Percentiles rank a stretch among this genome's conserved stretches.
Conservation (phyloP, 1,140 invertebrate genomes). For the Drosophila oshimai region DNA sequence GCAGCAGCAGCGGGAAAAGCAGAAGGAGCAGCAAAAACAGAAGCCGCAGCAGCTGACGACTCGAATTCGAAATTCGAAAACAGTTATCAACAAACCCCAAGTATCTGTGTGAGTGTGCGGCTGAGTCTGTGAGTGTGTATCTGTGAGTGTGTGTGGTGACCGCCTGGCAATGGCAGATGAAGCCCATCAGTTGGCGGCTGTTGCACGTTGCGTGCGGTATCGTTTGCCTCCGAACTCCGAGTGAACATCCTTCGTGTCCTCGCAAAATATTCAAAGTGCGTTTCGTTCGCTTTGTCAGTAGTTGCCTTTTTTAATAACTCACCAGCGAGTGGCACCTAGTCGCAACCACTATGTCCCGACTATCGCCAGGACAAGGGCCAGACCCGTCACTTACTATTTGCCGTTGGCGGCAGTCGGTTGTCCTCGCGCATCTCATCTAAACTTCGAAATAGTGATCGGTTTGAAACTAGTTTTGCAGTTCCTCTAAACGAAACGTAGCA, state of each 20-base stretch:
- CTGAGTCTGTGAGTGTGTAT: slow-evolving; percentile 2
- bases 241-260: slow-evolving; percentile 24
- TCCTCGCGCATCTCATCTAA: slow-evolving; percentile 23
- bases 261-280: slow-evolving; percentile 61
- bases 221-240: slow-evolving; percentile 26
- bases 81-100: slow-evolving; percentile 66
- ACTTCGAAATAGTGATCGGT: slow-evolving; percentile 7
- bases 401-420: slow-evolving; percentile 51
- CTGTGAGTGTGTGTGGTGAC: slow-evolving; percentile 13
- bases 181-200: slow-evolving; percentile 74
- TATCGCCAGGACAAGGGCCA: slow-evolving; percentile 33
- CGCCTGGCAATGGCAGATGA: slow-evolving; percentile 54
- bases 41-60: slow-evolving; percentile 58
- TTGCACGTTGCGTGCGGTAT: slow-evolving; percentile 78
- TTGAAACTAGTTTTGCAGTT: background rate
- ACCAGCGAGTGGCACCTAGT: slow-evolving; percentile 27
- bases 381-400: slow-evolving; percentile 57
- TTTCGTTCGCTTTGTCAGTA: slow-evolving; percentile 25
- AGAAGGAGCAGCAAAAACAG: slow-evolving; percentile 16
- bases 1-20: slow-evolving; percentile 14
- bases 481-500: background rate
- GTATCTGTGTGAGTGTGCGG: slow-evolving; percentile 6
- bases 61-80: slow-evolving; percentile 75
- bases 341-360: slow-evolving; percentile 36
- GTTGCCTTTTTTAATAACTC: slow-evolving; percentile 47